Evolutionary conservation across 2,888 invertebrate species (phyloP), one percentile per base, ranked within the genome.

Genomic region (Acanthococcus lagerstroemiae): DNA sequence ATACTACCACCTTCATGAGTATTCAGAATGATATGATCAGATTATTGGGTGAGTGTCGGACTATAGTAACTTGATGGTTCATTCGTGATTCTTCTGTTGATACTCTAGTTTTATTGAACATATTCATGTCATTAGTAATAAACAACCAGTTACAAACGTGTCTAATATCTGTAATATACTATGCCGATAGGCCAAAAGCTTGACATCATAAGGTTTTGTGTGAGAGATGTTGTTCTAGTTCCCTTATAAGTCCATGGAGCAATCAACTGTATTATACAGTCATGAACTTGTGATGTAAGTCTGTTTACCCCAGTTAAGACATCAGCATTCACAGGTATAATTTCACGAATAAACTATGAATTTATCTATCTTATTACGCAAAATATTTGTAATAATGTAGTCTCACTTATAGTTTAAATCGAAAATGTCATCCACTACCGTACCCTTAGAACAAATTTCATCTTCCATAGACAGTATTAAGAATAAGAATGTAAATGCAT

Each of bases 21-120:
- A 63, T 17, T 63, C 63, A 63, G 30, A 63, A 63, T 63, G 63
- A 63, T 63, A 63, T 63, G 63, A 63, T 52, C 50, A 63, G 63
- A 26, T 30, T 63, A 50, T 52, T 63, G 44, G 63, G 63, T 63
- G 54, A 52, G 63, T 54, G 22, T 6, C 19, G 19, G 19, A 45
- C 15, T 7, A 17, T 4, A 45, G 4, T 12, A 12, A 6, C 48
- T 48, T 48, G 19, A 48, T 48, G 12, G 7, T 48, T 6, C 7
- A 17, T 48, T 48, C 48, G 6, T 17, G 22, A 12, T 4, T 19
- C 19, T 15, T 6, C 17, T 52, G 22, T 12, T 52, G 19, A 22
- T 15, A 6, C 4, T 52, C 4, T 52, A 12, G 22, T 52, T 19
- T 45, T 45, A 15, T 45, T 45, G 4, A 45, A 7, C 15, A 6